Conservation (phyloP, 2,888 invertebrate genomes). For the Esperia sulphurella region DNA sequence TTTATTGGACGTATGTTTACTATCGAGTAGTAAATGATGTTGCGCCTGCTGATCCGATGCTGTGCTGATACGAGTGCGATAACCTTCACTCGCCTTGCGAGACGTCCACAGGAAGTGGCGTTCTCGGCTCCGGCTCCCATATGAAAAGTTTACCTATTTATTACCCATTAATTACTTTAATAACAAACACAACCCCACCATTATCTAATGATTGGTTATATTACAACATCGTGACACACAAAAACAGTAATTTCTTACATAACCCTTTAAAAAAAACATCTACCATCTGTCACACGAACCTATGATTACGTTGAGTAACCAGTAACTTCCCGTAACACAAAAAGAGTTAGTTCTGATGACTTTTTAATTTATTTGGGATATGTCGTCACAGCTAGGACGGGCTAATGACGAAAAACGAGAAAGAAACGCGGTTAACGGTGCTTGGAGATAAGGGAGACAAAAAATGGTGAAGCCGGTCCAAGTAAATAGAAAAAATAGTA, state of each 20-base stretch:
- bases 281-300: constrained; percentile 21
- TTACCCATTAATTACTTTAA: too few relatives aligned
- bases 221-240: too few relatives aligned
- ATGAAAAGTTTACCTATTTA: too few relatives aligned
- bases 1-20: too few relatives aligned
- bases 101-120: too few relatives aligned
- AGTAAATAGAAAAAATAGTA: not conserved
- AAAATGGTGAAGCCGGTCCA: not conserved
- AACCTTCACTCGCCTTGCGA: too few relatives aligned
- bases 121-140: too few relatives aligned
- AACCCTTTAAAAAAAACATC: constrained; percentile 14
- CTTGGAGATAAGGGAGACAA: constrained; percentile 23
- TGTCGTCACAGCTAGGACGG: constrained; percentile 24
- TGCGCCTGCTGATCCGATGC: too few relatives aligned
- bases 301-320: constrained; percentile 32
- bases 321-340: constrained; percentile 26
- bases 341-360: constrained; percentile 45
- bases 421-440: constrained; percentile 33
- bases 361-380: constrained; percentile 66
- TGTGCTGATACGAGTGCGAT: too few relatives aligned
- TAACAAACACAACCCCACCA: too few relatives aligned
- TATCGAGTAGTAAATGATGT: too few relatives aligned
- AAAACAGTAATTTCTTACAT: too few relatives aligned
- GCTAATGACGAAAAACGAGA: constrained; percentile 38
- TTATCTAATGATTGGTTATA: not conserved